Evolutionary conservation across 2,888 invertebrate species (phyloP), one percentile per base, ranked within the genome.

Genomic region (Entomobrya proxima): DNA sequence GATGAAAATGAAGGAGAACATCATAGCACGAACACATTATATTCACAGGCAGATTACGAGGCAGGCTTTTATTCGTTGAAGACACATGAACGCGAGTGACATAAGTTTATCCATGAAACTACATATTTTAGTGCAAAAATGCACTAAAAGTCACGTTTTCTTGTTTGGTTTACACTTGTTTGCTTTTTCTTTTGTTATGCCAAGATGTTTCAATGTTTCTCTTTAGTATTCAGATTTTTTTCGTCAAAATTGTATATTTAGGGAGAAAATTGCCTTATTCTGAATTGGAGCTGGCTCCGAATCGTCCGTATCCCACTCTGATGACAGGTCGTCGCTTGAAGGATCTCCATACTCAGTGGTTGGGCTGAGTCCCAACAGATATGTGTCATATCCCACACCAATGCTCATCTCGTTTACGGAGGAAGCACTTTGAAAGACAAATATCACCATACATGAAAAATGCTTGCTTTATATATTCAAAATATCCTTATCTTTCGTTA

Each of bases 241-340:
- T 55, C 11, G 13, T 55, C 55, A 27, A 55, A 55, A 55, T 21
- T 18, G 24, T 9, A 13, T 47, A 21, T 50, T 50, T 50, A 18
- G 6, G 7, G 21, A 21, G 15, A 44, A 44, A 74, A 79, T 89
- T 89, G 88, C 89, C 89, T 89, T 89, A 75, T 40, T 77, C 44
- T 58, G 77, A 74, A 87, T 75, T 40, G 88, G 88, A 47, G 85
- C 37, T 50, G 87, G 86, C 74, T 88, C 88, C 67, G 85, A 80
- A 72, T 88, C 87, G 58, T 96, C 96, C 1, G 96, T 96, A 91
- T 97, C 97, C 97, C 97, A 97, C 91, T 97, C 97, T 15, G 97
- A 97, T 92, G 96, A 96, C 87, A 97, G 94, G 92, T 97, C 97
- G 92, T 97, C 97, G 91, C 96, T 96, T 15, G 96, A 96, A n/a